Conservation (phyloP, 2,797 vertebrate genomes). For the Sebastes aleutianus region DNA sequence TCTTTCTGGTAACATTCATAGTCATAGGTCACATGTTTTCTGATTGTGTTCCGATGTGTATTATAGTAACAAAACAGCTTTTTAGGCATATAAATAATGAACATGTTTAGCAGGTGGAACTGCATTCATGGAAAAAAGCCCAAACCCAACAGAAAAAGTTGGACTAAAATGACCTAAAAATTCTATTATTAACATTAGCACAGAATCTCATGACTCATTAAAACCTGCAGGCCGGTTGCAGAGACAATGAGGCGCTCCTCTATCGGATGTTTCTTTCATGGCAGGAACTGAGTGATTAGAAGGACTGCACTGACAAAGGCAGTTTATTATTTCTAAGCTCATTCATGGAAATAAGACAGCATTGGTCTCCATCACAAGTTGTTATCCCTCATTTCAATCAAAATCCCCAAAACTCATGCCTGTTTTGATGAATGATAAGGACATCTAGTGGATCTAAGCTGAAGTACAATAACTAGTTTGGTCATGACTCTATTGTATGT, state of each 20-base stretch:
- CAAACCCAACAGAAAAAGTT: background rate
- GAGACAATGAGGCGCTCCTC: conserved; percentile 14
- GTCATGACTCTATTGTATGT: background rate
- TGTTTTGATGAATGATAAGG: conserved; percentile 40
- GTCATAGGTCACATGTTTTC: background rate
- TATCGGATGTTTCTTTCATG: conserved; percentile 33
- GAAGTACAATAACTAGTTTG: conserved; percentile 27
- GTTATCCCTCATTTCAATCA: conserved; percentile 3
- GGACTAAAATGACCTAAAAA: background rate
- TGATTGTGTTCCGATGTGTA: background rate
- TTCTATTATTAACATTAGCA: background rate
- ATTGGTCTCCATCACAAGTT: conserved; percentile 4
- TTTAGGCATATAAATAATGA: no score
- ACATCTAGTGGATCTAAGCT: conserved; percentile 62
- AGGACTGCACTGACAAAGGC: background rate
- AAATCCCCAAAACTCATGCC: background rate
- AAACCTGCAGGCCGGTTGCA: background rate
- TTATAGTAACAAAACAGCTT: background rate
- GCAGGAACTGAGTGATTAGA: conserved; percentile 27
- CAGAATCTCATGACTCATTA: conserved; percentile 21
- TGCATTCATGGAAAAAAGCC: no score
- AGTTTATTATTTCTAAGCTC: conserved; percentile 36
- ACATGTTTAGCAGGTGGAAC: no score
- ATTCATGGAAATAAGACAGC: conserved; percentile 11
- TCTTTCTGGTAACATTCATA: background rate